Evolutionary conservation across 1,140 invertebrate genomes (phyloP), one percentile per base, ranked within the genome.

Genomic region (Atta colombica): DNA sequence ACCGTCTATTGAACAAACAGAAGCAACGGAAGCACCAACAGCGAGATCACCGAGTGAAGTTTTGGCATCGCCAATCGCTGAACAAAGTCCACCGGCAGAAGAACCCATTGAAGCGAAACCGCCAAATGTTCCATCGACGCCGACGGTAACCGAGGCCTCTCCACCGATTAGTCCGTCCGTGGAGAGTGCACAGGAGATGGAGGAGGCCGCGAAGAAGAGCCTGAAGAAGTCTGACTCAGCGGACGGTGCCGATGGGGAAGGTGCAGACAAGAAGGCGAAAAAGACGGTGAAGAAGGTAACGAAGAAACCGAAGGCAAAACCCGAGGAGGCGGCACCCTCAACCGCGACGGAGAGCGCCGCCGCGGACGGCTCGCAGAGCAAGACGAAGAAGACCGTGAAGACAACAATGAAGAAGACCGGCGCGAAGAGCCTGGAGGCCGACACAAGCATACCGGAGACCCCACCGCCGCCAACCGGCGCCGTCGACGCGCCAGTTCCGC

Each of bases 401-500:
- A 49, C 89, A n/a, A 77, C 85, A 25, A 25, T 25, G 21, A 94
- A 94, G 71, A 94, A 93, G 87, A 51, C 1, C 16, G 66, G 74
- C 18, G 75, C 91, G 14, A 94, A 94, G 82, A 75, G 91, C 3
- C 86, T 94, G 18, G 93, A 93, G 68, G 74, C 92, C 1, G 94
- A 94, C 53, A 69, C 92, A 45, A 77, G 80, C 51, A 90, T 92
- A 28, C 92, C 93, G 65, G 92, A 94, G 65, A 95, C 92, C n/a
- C 92, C 94, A 53, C 92, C 92, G 45, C 87, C 92, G 3, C 63
- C 77, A 6, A n/a, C 35, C 7, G 10, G 16, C 10, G 31, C 51
- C 0, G 21, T 6, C 1, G 93, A 95, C 39, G 86, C 89, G 18
- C 95, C 95, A 31, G 90, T 95, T 68, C 95, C 96, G 6, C 95